These are phyloP conservation scores for Stegastes partitus DNA, from an alignment of 2,113 vertebrate genomes.

Conservation along the genomic window DNA sequence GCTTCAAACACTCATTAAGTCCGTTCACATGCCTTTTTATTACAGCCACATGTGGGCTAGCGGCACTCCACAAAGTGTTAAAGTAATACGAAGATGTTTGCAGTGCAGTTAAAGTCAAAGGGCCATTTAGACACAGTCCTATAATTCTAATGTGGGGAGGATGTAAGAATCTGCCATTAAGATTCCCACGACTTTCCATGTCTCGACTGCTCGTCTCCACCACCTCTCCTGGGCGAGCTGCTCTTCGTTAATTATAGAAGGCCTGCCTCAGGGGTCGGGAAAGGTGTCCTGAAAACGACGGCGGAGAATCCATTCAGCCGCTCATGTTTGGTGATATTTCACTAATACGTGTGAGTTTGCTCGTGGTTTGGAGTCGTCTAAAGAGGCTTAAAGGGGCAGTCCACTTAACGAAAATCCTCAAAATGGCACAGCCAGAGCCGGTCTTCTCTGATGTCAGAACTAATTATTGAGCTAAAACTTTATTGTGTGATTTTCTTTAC, in stretches of 20 bases:
- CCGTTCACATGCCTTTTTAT: neutral
- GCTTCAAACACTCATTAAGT: conserved; percentile 2
- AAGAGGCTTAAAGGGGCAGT: too few species aligned
- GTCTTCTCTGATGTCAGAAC: too few species aligned
- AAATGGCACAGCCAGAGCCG: too few species aligned
- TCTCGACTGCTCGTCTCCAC: conserved; percentile 23
- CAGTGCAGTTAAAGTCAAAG: conserved; percentile 2
- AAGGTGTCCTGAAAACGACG: neutral
- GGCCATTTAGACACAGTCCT: conserved; percentile 15
- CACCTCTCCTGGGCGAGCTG: neutral
- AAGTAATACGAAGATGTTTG: conserved; percentile 4
- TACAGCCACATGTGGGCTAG: neutral
- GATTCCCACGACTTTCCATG: conserved; percentile 18
- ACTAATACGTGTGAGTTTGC: neutral
- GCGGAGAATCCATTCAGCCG: neutral
- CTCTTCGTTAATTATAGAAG: neutral
- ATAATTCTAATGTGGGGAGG: conserved; percentile 26
- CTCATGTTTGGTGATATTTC: neutral
- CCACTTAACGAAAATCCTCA: too few species aligned
- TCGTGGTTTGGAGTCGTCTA: too few species aligned
- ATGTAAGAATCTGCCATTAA: conserved; percentile 34
- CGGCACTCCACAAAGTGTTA: neutral
- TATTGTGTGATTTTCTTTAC: too few species aligned
- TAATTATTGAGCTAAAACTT: too few species aligned
- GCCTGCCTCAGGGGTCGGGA: neutral